These are phyloP conservation scores for Onychomys torridus DNA, from an alignment of 2,797 vertebrate genomes.

Conservation along the genomic window DNA sequence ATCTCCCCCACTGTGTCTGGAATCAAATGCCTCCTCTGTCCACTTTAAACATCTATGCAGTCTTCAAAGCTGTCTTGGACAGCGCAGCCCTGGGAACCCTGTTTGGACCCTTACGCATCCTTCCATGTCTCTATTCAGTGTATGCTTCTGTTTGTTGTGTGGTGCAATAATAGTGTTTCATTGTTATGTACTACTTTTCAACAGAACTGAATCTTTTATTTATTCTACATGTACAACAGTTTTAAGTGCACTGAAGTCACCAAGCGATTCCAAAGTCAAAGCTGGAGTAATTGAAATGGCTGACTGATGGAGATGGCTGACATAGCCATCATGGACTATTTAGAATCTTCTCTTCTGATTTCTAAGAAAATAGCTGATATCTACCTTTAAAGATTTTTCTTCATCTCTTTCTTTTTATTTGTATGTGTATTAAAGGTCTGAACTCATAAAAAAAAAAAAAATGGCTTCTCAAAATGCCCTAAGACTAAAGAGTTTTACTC, in stretches of 20 bases:
- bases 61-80: neutral
- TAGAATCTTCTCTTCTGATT: slow-evolving; percentile 35
- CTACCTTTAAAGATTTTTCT: neutral
- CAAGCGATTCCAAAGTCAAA: neutral
- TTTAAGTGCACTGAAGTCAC: neutral
- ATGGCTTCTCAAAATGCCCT: neutral
- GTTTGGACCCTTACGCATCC: neutral
- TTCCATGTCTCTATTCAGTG: neutral
- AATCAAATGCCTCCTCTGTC: neutral
- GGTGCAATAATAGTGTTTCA: neutral
- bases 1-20: neutral
- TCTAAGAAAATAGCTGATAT: neutral
- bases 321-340: neutral
- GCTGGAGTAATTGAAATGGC: neutral
- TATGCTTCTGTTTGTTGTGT: neutral
- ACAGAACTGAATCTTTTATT: neutral
- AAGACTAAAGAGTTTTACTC: slow-evolving; percentile 5
- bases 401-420: neutral
- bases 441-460: neutral
- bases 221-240: neutral
- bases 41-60: neutral
- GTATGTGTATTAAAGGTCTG: neutral
- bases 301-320: neutral
- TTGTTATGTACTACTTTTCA: neutral
- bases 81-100: neutral